Evolutionary conservation across 1,140 invertebrate genomes (phyloP).

Genomic region (Mamestra configurata): DNA sequence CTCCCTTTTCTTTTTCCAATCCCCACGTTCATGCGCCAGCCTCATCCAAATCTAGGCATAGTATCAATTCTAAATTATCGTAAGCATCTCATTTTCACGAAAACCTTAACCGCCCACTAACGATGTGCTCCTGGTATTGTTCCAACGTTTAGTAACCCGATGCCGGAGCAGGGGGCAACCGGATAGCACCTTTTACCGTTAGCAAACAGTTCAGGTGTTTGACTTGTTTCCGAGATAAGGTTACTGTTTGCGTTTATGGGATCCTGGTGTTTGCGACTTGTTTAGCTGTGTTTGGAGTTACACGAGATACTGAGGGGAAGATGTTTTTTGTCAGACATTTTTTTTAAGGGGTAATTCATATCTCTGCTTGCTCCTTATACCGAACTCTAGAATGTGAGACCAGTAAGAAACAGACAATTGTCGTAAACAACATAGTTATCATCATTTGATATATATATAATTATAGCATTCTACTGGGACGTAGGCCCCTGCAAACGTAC

Average conservation of each 20-base stretch:
- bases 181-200: slow-evolving; percentile 59
- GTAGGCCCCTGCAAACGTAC: no score
- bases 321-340: background rate
- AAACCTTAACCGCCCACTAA: slow-evolving; percentile 21
- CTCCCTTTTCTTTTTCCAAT: no score
- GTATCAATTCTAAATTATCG: no score
- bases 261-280: slow-evolving; percentile 20
- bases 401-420: no score
- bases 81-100: background rate
- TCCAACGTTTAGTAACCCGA: slow-evolving; percentile 50
- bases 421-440: no score
- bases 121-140: slow-evolving; percentile 31
- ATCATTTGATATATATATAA: no score
- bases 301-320: background rate
- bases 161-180: slow-evolving; percentile 27
- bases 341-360: background rate
- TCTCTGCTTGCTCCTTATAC: no score
- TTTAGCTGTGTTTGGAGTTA: slow-evolving; percentile 17
- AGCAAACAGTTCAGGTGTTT: slow-evolving; percentile 59
- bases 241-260: slow-evolving; percentile 46
- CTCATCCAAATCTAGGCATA: no score
- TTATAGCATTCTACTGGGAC: no score
- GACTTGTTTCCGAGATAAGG: slow-evolving; percentile 34
- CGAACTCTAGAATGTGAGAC: no score
- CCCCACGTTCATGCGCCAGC: no score